Base-by-base conservation (phyloP, 2,113 vertebrate genomes). In the Cyanoliseus patagonus region DNA sequence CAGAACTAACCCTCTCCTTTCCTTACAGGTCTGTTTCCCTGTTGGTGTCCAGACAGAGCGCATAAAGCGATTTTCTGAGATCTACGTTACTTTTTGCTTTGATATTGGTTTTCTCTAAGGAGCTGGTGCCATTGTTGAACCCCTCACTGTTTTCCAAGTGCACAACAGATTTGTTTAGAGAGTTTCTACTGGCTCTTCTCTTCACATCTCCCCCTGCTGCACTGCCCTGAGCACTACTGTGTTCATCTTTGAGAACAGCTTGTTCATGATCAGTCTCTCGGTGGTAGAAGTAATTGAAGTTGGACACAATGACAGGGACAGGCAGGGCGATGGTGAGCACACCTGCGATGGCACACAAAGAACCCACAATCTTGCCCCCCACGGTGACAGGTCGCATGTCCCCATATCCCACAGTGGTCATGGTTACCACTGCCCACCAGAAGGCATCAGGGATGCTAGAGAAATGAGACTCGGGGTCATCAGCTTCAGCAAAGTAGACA, bases 261-360 rank as follows among this genome's bases (percentile, higher is more conserved):
- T 99, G 99, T 51, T 99, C 99, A 1, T 99, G 99, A 92, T 99
- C 99, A 2, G 99, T 99, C 95, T 99, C 99, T 5, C 99, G 95
- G 96, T 99, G 99, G 95, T 99, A 99, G 97, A 99, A 99, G 97
- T 99, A 99, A 94, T 99, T 99, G 97, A 99, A 99, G 97, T 99
- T 99, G 94, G 99, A 99, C 3, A 99, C 99, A 1, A 99, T 99
- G 92, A 99, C 99, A 0, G 99, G 99, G 30, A 99, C 99, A 0
- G 99, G 99, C 11, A 99, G 97, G n/a, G 99, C 99, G 5, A 99
- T 99, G 92, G 99, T 99, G 24, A 99, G 98, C 75, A 99, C 99
- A 4, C 99, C 99, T 0, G 99, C 99, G 1, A 99, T 99, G 94
- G 99, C 99, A 59, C 99, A 99, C 86, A 99, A 93, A 0, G 99